phyloP scores from a whole-genome alignment of 2,113 vertebrate species.

The Aptenodytes forsteri region DNA sequence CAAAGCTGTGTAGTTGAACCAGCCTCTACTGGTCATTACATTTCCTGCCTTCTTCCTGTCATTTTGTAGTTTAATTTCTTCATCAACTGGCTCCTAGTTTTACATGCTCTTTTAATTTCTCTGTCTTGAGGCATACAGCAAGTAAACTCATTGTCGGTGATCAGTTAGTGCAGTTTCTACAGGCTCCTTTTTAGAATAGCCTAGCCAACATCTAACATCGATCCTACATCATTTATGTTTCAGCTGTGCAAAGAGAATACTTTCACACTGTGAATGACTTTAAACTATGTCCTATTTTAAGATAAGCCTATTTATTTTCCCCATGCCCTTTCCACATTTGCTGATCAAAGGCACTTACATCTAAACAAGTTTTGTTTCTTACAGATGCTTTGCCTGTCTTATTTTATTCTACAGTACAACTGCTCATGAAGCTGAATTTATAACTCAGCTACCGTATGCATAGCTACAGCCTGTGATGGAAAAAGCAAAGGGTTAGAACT shows the following conservation, averaged over 20 bases:
- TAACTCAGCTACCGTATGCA: not conserved
- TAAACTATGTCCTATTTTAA: slow-evolving; percentile 37
- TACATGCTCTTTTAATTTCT: not conserved
- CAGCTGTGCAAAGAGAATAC: not conserved
- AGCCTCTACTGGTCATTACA: not conserved
- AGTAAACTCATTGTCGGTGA: not conserved
- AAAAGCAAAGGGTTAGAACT: not conserved
- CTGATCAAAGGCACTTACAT: slow-evolving; percentile 33
- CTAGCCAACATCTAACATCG: not conserved
- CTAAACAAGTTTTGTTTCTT: slow-evolving; percentile 34
- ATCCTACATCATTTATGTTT: slow-evolving; percentile 31
- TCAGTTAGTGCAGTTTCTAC: not conserved
- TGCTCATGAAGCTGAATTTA: not conserved
- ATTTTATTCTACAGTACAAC: slow-evolving; percentile 1
- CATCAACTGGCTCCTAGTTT: not conserved
- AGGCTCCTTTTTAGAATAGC: not conserved
- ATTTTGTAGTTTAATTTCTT: slow-evolving; percentile 23
- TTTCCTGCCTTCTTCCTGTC: not conserved
- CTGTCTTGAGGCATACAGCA: not conserved
- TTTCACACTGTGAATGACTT: slow-evolving; percentile 4
- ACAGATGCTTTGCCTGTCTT: not conserved
- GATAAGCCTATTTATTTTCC: slow-evolving; percentile 42
- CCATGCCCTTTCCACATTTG: not conserved
- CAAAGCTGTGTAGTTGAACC: not conserved
- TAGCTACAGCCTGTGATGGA: not conserved